Percentiles rank a stretch among this genome's conserved stretches.
phyloP scores from a whole-genome alignment of 2,113 vertebrate species.

The Oreocharis arfaki region DNA sequence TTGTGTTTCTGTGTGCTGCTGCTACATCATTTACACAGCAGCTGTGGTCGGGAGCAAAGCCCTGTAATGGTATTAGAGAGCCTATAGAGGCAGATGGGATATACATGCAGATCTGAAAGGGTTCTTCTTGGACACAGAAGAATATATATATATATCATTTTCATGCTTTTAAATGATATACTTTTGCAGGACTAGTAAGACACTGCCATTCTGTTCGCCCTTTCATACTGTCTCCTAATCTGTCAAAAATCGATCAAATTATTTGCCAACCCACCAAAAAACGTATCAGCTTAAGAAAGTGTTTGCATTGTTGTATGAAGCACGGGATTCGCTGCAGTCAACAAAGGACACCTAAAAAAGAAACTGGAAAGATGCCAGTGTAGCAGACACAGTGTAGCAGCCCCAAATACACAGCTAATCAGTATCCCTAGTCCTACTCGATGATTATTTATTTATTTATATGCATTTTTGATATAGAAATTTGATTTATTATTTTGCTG shows the following conservation, averaged over 20 bases:
- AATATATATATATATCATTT: too few species aligned
- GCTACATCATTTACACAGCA: neutral
- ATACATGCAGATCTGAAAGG: neutral
- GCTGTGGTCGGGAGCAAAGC: constrained; percentile 25
- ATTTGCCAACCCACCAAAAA: neutral
- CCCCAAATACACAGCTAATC: neutral
- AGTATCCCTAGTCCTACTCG: neutral
- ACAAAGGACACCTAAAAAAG: neutral
- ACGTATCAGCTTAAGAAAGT: neutral
- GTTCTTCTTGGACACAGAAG: neutral
- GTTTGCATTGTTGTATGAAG: neutral
- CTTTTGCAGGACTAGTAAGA: neutral
- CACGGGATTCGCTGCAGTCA: neutral
- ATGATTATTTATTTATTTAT: neutral
- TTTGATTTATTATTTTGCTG: neutral
- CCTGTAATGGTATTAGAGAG: neutral
- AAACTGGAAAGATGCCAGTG: neutral
- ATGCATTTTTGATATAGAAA: neutral
- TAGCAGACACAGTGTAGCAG: neutral
- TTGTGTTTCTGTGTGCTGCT: neutral
- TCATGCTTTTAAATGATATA: neutral
- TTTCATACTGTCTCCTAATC: neutral
- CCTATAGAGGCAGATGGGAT: neutral
- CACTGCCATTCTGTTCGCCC: neutral
- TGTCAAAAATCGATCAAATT: neutral